Conservation (phyloP, 1,140 invertebrate genomes). For the Prorops nasuta region DNA sequence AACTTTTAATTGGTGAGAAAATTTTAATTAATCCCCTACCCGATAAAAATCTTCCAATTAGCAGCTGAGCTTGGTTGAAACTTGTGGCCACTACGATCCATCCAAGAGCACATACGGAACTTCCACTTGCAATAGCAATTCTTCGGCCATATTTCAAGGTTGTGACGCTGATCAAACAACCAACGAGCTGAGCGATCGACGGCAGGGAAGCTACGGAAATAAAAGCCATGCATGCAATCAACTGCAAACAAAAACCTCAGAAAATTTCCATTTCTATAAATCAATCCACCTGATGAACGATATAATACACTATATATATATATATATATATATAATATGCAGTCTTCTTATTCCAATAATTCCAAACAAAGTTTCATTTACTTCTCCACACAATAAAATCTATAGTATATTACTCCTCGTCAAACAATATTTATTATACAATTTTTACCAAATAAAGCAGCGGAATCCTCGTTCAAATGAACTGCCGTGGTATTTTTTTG, state of each 20-base stretch:
- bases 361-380: no score
- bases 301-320: no score
- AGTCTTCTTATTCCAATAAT: no score
- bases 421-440: no score
- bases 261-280: no score
- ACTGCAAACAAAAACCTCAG: no score
- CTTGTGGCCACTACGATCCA: conserved; percentile 51
- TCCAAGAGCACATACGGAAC: conserved; percentile 49
- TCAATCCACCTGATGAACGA: no score
- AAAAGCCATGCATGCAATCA: no score
- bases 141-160: conserved; percentile 47
- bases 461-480: conserved; percentile 10
- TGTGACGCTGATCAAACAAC: conserved; percentile 14
- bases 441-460: conserved; percentile 22
- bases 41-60: conserved; percentile 51
- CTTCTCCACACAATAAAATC: no score
- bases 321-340: no score
- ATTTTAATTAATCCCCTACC: conserved; percentile 19
- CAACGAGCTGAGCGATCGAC: conserved; percentile 14
- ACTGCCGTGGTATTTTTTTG: conserved; percentile 11
- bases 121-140: conserved; percentile 42
- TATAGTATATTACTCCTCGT: no score
- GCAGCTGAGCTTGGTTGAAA: conserved; percentile 32
- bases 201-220: conserved; percentile 20
- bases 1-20: background rate